Evolutionary conservation across 2,888 invertebrate species (phyloP), one percentile per base, ranked within the genome.

Genomic region (Orthosia cruda): DNA sequence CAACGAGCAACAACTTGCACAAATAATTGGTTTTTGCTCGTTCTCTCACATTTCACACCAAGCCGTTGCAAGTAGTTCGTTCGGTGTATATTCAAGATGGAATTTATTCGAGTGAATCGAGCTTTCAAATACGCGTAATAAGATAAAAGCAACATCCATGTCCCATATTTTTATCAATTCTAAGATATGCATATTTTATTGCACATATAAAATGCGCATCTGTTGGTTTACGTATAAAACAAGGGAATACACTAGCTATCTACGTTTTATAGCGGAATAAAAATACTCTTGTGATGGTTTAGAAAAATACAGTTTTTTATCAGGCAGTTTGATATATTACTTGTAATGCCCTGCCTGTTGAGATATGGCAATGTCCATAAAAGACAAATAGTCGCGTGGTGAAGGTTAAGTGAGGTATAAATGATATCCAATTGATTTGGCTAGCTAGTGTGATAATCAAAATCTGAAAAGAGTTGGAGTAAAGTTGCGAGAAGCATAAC

Each of bases 111-210:
- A 77, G 3, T 40, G 18, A 79, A 71, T 32, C 16, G 20, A 45
- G 50, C 50, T 49, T 58, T 18, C 18, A 68, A 57, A 52, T 0
- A 49, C 12, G 49, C 20, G 15, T 45, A 57, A 62, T 49, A 49
- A 73, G 49, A 62, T 66, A 72, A 80, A 68, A 80, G 63, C n/a
- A 54, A 57, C 81, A 61, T 55, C 40, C 62, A 50, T 57, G 62
- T 66, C 40, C 40, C 58, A 67, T 67, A 81, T 82, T 76, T 79
- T 78, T 87, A 84, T 83, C 74, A 84, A 80, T 76, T 77, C 84
- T 71, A 68, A 81, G 84, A 83, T 84, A 86, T 84, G 85, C 77
- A 83, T 74, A 75, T 85, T 87, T 88, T 85, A 87, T 80, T 81
- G 71, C 66, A 77, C 59, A 26, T 75, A 88, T 88, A 81, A 87